Percentiles rank a stretch among this genome's conserved stretches.
These are phyloP conservation scores for Cyclopterus lumpus DNA, from an alignment of 2,797 vertebrate genomes.

Conservation along the genomic window DNA sequence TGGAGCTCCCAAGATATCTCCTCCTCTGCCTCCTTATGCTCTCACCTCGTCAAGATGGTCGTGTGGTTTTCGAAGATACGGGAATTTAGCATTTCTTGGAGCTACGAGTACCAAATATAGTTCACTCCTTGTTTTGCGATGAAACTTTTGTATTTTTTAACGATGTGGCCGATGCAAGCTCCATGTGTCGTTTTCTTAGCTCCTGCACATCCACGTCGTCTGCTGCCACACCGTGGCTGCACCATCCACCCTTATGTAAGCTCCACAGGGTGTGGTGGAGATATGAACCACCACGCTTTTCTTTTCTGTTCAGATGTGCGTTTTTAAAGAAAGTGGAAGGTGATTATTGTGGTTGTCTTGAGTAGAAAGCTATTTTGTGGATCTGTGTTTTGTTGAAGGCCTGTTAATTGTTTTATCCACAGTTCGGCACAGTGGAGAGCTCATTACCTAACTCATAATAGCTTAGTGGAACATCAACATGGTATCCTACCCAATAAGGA, in stretches of 20 bases:
- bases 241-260: constrained; percentile 45
- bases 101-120: neutral
- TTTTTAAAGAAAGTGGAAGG: neutral
- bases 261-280: constrained; percentile 42
- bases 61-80: too few species aligned
- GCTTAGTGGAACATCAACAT: neutral
- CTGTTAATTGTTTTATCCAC: constrained; percentile 17
- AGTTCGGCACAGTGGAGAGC: neutral
- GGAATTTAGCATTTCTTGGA: neutral
- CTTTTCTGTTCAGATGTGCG: neutral
- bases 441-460: neutral
- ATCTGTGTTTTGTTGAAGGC: neutral
- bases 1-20: neutral
- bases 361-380: neutral
- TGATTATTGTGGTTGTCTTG: too few species aligned
- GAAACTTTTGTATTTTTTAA: constrained; percentile 30
- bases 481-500: neutral
- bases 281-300: neutral
- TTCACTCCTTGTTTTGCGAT: neutral
- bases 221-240: constrained; percentile 19
- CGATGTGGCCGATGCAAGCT: too few species aligned
- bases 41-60: neutral
- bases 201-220: neutral
- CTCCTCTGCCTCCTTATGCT: neutral
- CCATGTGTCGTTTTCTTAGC: too few species aligned